phyloP scores from a whole-genome alignment of 2,797 vertebrate species.

The Leucoraja ocellata region DNA sequence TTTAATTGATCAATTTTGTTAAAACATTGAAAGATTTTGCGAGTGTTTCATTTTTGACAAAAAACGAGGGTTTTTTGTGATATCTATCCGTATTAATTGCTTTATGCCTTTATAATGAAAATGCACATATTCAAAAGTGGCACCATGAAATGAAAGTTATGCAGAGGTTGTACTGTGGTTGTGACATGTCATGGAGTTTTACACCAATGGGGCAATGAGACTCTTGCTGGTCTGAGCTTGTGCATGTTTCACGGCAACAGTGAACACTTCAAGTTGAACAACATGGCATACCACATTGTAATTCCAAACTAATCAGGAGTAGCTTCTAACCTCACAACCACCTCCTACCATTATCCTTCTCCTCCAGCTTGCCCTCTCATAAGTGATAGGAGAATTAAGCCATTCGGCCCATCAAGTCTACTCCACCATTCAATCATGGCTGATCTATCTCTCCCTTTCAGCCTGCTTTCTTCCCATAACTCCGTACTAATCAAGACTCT shows the following conservation, averaged over 20 bases:
- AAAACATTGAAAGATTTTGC: neutral
- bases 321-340: neutral
- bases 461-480: too few species aligned
- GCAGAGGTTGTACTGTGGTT: neutral
- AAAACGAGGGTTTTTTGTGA: neutral
- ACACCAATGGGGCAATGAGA: neutral
- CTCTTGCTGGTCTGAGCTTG: neutral
- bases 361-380: neutral
- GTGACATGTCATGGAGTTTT: neutral
- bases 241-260: neutral
- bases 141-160: neutral
- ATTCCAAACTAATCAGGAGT: neutral
- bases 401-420: too few species aligned
- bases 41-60: neutral
- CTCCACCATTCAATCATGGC: too few species aligned
- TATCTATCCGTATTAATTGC: neutral
- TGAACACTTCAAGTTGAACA: neutral
- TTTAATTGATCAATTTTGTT: neutral
- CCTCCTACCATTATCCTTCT: neutral
- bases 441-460: too few species aligned
- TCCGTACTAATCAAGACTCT: too few species aligned
- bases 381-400: too few species aligned
- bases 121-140: neutral
- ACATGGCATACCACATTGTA: neutral
- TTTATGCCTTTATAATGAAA: neutral